Percentiles rank a stretch among this genome's conserved stretches.
Evolutionary conservation across 2,797 vertebrate genomes (phyloP).

Genomic region (Rhincodon typus): DNA sequence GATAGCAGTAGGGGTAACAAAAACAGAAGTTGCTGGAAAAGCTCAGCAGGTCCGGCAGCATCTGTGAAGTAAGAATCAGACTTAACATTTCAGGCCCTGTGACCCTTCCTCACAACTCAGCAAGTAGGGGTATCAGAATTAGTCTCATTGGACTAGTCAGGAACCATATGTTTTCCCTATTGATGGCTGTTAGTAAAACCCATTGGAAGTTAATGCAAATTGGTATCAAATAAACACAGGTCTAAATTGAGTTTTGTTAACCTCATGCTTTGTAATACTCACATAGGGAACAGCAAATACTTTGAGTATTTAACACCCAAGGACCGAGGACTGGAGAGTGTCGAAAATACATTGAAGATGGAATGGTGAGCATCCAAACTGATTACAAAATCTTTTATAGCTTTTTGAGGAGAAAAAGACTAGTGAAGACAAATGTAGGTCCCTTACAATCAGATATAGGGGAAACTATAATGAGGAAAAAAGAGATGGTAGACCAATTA

Average conservation of each 20-base stretch:
- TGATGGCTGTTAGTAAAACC: background rate
- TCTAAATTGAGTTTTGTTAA: background rate
- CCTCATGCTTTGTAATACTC: background rate
- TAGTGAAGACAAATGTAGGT: too few relatives aligned
- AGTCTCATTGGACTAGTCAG: background rate
- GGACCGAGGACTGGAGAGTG: background rate
- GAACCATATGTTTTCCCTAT: background rate
- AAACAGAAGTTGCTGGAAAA: background rate
- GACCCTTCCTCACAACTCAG: too few relatives aligned
- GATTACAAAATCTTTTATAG: too few relatives aligned
- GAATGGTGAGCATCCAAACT: too few relatives aligned
- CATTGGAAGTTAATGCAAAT: background rate
- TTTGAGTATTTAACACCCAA: background rate
- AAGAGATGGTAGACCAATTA: too few relatives aligned
- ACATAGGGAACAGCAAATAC: background rate
- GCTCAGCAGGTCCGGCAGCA: too few relatives aligned
- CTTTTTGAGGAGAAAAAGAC: too few relatives aligned
- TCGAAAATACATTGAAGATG: too few relatives aligned
- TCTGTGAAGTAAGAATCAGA: too few relatives aligned
- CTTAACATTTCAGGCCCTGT: too few relatives aligned
- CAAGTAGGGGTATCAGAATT: background rate
- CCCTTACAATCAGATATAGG: too few relatives aligned
- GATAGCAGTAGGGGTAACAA: background rate
- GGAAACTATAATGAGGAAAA: too few relatives aligned
- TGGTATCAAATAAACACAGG: background rate